phyloP scores from a whole-genome alignment of 2,888 invertebrate genomes.

The Acleris literana region DNA sequence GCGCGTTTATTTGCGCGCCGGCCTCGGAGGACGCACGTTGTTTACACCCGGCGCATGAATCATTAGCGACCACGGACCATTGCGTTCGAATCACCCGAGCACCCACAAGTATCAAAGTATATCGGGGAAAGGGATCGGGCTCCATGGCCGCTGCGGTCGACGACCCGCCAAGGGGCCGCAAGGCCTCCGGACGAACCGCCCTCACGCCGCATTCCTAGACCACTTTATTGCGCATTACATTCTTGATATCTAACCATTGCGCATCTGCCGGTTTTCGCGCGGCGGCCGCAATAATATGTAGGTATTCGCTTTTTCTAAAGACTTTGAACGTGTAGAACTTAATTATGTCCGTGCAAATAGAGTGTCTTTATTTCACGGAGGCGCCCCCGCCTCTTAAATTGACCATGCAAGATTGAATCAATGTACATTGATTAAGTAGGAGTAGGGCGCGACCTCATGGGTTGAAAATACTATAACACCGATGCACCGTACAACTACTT shows the following conservation, averaged over 20 bases:
- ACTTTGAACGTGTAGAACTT: too few relatives aligned
- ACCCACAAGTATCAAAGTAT: slow-evolving; percentile 26
- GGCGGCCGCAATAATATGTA: not conserved
- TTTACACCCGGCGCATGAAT: slow-evolving; percentile 65
- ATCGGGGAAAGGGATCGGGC: slow-evolving; percentile 50
- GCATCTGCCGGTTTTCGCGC: slow-evolving; percentile 34
- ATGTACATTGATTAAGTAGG: too few relatives aligned
- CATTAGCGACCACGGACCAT: slow-evolving; percentile 57
- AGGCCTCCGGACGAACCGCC: slow-evolving; percentile 39
- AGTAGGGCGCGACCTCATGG: too few relatives aligned
- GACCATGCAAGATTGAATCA: too few relatives aligned
- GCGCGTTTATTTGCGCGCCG: slow-evolving; percentile 67
- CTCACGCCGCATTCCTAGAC: slow-evolving; percentile 51
- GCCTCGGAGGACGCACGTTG: slow-evolving; percentile 66
- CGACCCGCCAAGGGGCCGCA: slow-evolving; percentile 51
- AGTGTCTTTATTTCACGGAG: too few relatives aligned
- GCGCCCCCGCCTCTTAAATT: too few relatives aligned
- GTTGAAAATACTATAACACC: too few relatives aligned
- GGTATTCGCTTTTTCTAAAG: not conserved
- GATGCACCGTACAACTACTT: too few relatives aligned
- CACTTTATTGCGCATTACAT: slow-evolving; percentile 55
- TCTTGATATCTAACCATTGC: slow-evolving; percentile 43
- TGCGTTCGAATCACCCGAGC: slow-evolving; percentile 13
- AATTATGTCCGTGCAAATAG: too few relatives aligned
- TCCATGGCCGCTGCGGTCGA: slow-evolving; percentile 63